Base-by-base conservation (phyloP, 2,888 invertebrate species). In the Aradus depressus region DNA sequence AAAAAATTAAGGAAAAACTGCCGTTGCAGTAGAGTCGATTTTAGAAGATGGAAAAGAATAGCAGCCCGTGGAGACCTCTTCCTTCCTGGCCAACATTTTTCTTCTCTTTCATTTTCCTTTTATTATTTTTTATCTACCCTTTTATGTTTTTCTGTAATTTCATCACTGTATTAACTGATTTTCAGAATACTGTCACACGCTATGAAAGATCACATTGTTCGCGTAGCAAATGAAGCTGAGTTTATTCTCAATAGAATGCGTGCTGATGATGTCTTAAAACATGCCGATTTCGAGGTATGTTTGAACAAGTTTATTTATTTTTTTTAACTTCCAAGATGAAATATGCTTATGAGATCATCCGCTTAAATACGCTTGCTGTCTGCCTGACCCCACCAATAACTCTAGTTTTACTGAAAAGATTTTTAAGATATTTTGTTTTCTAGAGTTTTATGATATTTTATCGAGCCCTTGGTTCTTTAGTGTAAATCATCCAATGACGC, bases 181-280 rank as follows among this genome's bases (percentile, higher is more conserved):
- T 59, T 34, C 63, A 76, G 97, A 45, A 73, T 99, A 58, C 74
- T 98, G 59, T 96, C 96, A 2, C 98, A 99, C 68, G 97, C 98
- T 21, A 98, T 98, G 84, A 81, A 98, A 64, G 98, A 99, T 70
- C 98, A 99, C 69, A 96, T 98, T 63, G 96, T 99, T 19, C 73
- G 98, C 50, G 98, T 99, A 12, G 97, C 98, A 23, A 98, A 98
- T 66, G 98, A 99, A 69, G 98, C 98, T 0, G 98, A 99, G 70
- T 98, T 98, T 67, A 99, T 99, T 60, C 70, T 99, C 58, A 98
- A 97, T 67, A 75, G 98, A 62, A 93, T 99, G 91, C 73, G 98
- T 55, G 98, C 98, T 1, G 98, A 99, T 66, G 98, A 99, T 70
- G 97, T 98, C 2, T 75, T 96, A 44, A 98, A 97, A 68, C 97